Evolutionary conservation across 2,888 invertebrate species (phyloP).

Genomic region (Charanyca ferruginea): DNA sequence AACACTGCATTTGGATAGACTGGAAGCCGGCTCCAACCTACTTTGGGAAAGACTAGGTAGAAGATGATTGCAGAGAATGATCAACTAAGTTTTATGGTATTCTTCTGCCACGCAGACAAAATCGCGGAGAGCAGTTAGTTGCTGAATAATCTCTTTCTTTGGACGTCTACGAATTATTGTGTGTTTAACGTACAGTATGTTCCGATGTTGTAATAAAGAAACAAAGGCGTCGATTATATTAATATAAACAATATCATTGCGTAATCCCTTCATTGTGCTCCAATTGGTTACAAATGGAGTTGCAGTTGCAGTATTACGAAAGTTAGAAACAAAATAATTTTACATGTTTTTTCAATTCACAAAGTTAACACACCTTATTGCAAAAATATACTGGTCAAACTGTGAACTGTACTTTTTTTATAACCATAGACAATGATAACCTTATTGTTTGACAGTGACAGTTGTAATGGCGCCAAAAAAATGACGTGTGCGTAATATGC

Average conservation of each 20-base stretch:
- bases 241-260: slow-evolving; percentile 42
- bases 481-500: slow-evolving; percentile 30
- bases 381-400: neutral
- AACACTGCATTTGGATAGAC: too few relatives aligned
- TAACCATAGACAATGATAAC: slow-evolving; percentile 6
- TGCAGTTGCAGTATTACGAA: neutral
- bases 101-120: too few relatives aligned
- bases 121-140: too few relatives aligned
- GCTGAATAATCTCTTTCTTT: neutral
- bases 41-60: too few relatives aligned
- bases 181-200: neutral
- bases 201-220: slow-evolving; percentile 23
- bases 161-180: neutral
- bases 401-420: neutral
- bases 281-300: slow-evolving; percentile 8
- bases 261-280: slow-evolving; percentile 17
- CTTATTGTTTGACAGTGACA: slow-evolving; percentile 22
- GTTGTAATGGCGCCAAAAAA: slow-evolving; percentile 42
- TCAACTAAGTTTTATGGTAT: too few relatives aligned
- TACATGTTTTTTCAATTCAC: too few relatives aligned
- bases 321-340: too few relatives aligned
- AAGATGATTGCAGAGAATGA: too few relatives aligned
- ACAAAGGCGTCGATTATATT: slow-evolving; percentile 39
- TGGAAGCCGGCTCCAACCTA: too few relatives aligned
- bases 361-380: neutral